phyloP scores from a whole-genome alignment of 1,140 invertebrate species.

The Subanguina moxae region DNA sequence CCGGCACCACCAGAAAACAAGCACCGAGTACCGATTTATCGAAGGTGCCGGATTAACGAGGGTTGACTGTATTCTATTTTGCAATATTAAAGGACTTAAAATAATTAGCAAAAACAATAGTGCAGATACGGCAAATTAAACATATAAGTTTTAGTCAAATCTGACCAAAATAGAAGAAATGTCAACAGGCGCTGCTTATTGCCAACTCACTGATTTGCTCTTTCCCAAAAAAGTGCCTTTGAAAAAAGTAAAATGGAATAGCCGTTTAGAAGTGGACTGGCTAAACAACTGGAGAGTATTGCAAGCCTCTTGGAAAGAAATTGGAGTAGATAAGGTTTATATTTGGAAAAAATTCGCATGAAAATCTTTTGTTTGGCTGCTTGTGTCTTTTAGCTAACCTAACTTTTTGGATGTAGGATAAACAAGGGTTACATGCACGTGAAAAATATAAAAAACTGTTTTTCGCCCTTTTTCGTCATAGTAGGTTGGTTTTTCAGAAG shows the following conservation, averaged over 20 bases:
- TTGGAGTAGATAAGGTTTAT: slow-evolving; percentile 90
- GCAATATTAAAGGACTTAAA: neutral
- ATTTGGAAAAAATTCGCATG: neutral
- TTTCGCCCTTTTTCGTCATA: too few relatives aligned
- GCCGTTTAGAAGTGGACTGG: slow-evolving; percentile 93
- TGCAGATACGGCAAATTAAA: slow-evolving; percentile 2
- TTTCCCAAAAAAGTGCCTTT: slow-evolving; percentile 81
- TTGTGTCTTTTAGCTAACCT: too few relatives aligned
- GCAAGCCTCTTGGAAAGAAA: slow-evolving; percentile 93
- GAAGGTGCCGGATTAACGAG: too few relatives aligned
- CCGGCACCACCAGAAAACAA: neutral
- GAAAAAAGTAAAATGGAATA: slow-evolving; percentile 96
- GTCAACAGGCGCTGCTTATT: slow-evolving; percentile 70
- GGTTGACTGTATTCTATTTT: neutral
- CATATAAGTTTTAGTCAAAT: slow-evolving; percentile 36
- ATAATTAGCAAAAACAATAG: neutral
- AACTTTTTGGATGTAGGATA: too few relatives aligned
- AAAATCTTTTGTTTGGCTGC: neutral
- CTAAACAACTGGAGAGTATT: slow-evolving; percentile 98
- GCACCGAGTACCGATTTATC: neutral
- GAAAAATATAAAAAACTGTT: too few relatives aligned
- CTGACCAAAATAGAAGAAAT: slow-evolving; percentile 91
- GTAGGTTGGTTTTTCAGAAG: too few relatives aligned
- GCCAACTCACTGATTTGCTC: slow-evolving; percentile 97
- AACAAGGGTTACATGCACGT: too few relatives aligned